Percentiles rank a stretch among this genome's conserved stretches.
Evolutionary conservation across 1,140 invertebrate genomes (phyloP).

Genomic region (Drosophila burlai): DNA sequence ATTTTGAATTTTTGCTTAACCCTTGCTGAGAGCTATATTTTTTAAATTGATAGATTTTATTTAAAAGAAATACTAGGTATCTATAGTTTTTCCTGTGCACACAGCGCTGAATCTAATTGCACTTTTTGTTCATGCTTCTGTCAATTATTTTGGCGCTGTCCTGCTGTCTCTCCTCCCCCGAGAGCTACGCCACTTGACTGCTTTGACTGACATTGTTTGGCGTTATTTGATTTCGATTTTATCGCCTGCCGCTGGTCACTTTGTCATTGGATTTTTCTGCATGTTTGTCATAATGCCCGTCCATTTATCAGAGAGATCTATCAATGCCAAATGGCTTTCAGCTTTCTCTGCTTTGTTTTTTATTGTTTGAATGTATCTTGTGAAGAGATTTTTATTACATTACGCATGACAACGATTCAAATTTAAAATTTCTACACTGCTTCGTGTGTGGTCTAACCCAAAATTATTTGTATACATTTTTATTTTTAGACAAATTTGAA

Average conservation of each 20-base stretch:
- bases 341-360: not conserved
- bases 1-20: not conserved
- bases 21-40: not conserved
- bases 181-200: slow-evolving; percentile 22
- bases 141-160: slow-evolving; percentile 53
- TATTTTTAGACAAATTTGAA: slow-evolving; percentile 33
- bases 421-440: slow-evolving; percentile 24
- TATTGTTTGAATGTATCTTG: not conserved
- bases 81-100: slow-evolving; percentile 8
- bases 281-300: slow-evolving; percentile 62
- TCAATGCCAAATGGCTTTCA: slow-evolving; percentile 58
- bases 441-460: slow-evolving; percentile 22
- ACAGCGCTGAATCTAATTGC: slow-evolving; percentile 60
- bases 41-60: not conserved
- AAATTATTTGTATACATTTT: slow-evolving; percentile 18
- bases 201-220: slow-evolving; percentile 67
- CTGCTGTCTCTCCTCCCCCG: not conserved
- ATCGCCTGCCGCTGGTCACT: slow-evolving; percentile 56
- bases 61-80: not conserved
- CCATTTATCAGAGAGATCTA: slow-evolving; percentile 70
- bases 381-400: slow-evolving; percentile 29
- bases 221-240: slow-evolving; percentile 73
- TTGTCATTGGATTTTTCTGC: slow-evolving; percentile 57
- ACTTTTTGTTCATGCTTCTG: slow-evolving; percentile 58
- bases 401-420: slow-evolving; percentile 7